Percentiles rank a stretch among this genome's conserved stretches.
phyloP scores from a whole-genome alignment of 2,113 vertebrate species.

The Cyprinodon brontotheroides region DNA sequence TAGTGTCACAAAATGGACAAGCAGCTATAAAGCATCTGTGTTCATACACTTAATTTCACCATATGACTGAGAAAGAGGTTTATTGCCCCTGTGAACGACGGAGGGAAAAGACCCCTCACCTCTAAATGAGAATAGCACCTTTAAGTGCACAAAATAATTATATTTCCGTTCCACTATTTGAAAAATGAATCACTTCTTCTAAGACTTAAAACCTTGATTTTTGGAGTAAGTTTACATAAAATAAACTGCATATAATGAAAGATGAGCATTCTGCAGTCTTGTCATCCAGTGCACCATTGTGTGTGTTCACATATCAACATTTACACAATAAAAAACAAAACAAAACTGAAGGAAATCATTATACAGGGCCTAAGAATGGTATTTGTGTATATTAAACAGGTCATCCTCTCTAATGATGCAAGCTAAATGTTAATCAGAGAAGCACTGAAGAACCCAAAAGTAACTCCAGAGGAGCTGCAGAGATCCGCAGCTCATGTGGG shows the following conservation, averaged over 20 bases:
- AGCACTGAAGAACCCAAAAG: neutral
- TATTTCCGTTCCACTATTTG: neutral
- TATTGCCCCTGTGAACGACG: neutral
- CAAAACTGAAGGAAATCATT: neutral
- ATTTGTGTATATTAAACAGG: neutral
- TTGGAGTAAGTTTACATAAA: neutral
- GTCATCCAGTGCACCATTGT: neutral
- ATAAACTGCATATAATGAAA: neutral
- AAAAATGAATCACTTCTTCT: neutral
- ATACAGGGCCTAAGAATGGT: neutral
- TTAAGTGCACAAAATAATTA: neutral
- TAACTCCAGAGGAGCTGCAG: neutral
- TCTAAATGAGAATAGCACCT: neutral
- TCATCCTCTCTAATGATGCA: neutral
- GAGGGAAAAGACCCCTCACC: neutral
- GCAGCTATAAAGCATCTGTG: constrained; percentile 43
- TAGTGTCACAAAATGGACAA: constrained; percentile 32
- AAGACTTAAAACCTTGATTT: neutral
- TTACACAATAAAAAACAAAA: neutral
- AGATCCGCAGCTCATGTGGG: neutral
- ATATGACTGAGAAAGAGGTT: neutral
- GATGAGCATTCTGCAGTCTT: neutral
- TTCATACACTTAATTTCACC: constrained; percentile 21
- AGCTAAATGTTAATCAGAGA: neutral
- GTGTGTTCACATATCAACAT: neutral